A percentile compares a stretch with the other conserved stretches of the same genome.
Conservation (phyloP, 2,797 vertebrate genomes). For the Pipistrellus pipistrellus region DNA sequence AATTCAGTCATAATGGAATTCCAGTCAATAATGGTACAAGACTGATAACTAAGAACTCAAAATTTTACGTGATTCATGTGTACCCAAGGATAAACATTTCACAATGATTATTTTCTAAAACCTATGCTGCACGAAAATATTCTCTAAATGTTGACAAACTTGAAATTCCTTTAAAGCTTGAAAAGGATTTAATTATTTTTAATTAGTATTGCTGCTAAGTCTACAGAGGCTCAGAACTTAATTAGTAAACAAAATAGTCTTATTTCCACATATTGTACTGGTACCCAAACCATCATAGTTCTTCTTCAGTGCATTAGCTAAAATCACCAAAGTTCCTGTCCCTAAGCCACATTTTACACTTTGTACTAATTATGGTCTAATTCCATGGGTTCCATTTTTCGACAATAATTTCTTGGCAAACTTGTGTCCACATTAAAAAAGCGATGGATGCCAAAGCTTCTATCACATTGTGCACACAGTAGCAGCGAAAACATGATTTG, state of each 20-base stretch:
- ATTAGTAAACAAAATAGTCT: conserved; percentile 39
- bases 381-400: background rate
- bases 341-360: conserved; percentile 16
- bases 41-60: conserved; percentile 28
- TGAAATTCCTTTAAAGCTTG: conserved; percentile 41
- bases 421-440: background rate
- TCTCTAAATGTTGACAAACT: conserved; percentile 48
- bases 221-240: background rate
- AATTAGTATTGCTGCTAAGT: background rate
- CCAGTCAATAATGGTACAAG: background rate
- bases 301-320: conserved; percentile 12
- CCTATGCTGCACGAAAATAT: background rate
- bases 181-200: conserved; percentile 32
- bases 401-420: conserved; percentile 51
- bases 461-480: background rate
- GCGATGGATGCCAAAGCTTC: background rate
- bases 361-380: background rate
- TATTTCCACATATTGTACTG: background rate
- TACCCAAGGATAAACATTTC: background rate
- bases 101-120: conserved; percentile 57
- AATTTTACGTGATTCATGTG: background rate
- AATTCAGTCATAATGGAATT: background rate
- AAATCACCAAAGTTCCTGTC: background rate
- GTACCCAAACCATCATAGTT: background rate
- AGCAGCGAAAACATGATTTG: conserved; percentile 30